Conservation (phyloP, 1,140 invertebrate species). For the Diprion similis region DNA sequence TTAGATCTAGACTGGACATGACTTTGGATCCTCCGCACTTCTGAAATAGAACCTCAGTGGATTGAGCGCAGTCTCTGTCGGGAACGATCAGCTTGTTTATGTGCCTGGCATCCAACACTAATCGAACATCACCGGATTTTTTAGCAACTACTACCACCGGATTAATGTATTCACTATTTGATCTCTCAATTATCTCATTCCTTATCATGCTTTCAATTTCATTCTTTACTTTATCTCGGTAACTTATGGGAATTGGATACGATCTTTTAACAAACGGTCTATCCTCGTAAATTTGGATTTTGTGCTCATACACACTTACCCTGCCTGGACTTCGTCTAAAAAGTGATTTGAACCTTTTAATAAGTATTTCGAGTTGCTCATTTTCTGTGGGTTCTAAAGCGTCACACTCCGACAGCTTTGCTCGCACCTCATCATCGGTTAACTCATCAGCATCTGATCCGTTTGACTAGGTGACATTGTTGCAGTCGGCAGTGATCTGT, state of each 20-base stretch:
- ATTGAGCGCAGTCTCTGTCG: slow-evolving; percentile 38
- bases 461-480: neutral
- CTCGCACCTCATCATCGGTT: neutral
- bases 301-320: slow-evolving; percentile 19
- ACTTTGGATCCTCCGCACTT: slow-evolving; percentile 30
- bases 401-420: neutral
- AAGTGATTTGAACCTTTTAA: neutral
- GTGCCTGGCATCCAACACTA: slow-evolving; percentile 45
- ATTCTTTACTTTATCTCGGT: slow-evolving; percentile 24
- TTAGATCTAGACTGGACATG: slow-evolving; percentile 44
- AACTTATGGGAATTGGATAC: slow-evolving; percentile 31
- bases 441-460: neutral
- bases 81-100: slow-evolving; percentile 40
- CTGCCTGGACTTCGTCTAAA: slow-evolving; percentile 20
- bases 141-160: slow-evolving; percentile 42
- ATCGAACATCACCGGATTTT: slow-evolving; percentile 35
- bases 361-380: slow-evolving; percentile 5
- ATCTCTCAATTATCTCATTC: slow-evolving; percentile 35
- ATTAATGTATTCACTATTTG: slow-evolving; percentile 39
- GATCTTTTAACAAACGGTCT: slow-evolving; percentile 23
- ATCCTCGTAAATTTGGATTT: slow-evolving; percentile 22
- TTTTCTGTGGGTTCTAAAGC: neutral
- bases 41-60: slow-evolving; percentile 40
- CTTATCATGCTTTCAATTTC: slow-evolving; percentile 33
- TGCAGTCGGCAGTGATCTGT: too few species aligned